Base-by-base conservation (phyloP, 2,888 invertebrate species). In the Ornithoptera alexandrae region DNA sequence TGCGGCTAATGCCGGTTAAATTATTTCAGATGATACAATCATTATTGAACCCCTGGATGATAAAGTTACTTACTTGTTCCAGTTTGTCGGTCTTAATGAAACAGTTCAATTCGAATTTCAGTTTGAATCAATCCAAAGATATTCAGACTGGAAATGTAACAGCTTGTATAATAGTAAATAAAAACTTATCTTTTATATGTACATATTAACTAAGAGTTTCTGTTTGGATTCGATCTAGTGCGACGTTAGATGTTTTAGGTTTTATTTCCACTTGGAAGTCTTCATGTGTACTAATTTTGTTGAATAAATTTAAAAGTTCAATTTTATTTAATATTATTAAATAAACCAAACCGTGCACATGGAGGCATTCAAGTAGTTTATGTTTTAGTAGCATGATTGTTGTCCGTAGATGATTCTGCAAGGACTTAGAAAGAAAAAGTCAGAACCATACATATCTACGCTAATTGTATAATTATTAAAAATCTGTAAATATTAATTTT, bases 381-480 rank as follows among this genome's bases (percentile, higher is more conserved):
- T 89, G 89, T 89, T 83, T 57, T 89, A 89, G 89, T 78, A 83
- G 91, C 91, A 92, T 92, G 91, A 76, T 88, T 89, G 89, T 90
- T 88, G 89, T 90, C 79, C 76, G 78, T 89, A 89, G 88, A 84
- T 83, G 73, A 66, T 50, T 70, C 62, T 76, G 76, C 75, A 73
- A 77, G 73, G 77, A 78, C 74, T 78, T 78, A 71, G 57, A 58
- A 12, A 56, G 53, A 22, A 42, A 42, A 65, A 74, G 72, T 74
- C 73, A 75, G 73, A 73, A 76, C 68, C 50, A 30, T 64, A 72
- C 12, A 46, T 46, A 15, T 46, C 46, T 15, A 46, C 46, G 46
- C 46, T 46, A 46, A 12, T 46, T 46, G 46, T 46, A 12, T 15
- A 15, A 15, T 15, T 46, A 15, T 46, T 15, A 46, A 46, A 46